A percentile compares a stretch with the other conserved stretches of the same genome.
These are phyloP conservation scores for Diplazon laetatorius DNA, from an alignment of 2,888 invertebrate species.

Conservation along the genomic window DNA sequence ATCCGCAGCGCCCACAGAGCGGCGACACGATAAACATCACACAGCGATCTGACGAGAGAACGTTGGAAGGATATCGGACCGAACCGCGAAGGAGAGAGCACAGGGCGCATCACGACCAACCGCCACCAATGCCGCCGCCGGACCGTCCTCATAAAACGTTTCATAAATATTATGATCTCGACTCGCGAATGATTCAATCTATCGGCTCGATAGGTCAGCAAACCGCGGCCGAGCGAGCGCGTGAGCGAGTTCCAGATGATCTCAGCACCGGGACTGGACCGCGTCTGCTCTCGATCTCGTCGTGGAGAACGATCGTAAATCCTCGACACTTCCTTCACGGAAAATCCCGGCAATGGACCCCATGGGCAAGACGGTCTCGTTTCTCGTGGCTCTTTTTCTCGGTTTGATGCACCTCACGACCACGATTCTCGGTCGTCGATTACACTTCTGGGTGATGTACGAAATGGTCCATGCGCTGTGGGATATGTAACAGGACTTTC, in stretches of 20 bases:
- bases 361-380: constrained; percentile 35
- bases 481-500: constrained; percentile 10
- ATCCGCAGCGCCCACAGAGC: constrained; percentile 58
- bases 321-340: constrained; percentile 61
- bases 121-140: constrained; percentile 44
- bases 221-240: constrained; percentile 41
- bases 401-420: constrained; percentile 46
- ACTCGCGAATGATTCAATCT: constrained; percentile 72
- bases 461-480: constrained; percentile 42
- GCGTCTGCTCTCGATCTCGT: constrained; percentile 58
- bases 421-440: constrained; percentile 57
- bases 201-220: constrained; percentile 64
- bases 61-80: constrained; percentile 46
- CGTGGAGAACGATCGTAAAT: constrained; percentile 63
- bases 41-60: constrained; percentile 44
- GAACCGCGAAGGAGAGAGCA: constrained; percentile 39
- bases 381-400: constrained; percentile 25
- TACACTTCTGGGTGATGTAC: constrained; percentile 56
- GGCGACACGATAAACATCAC: constrained; percentile 67
- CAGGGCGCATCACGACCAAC: constrained; percentile 59
- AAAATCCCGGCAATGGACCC: constrained; percentile 60
- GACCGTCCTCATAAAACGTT: constrained; percentile 68
- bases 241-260: constrained; percentile 50
- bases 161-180: constrained; percentile 74
- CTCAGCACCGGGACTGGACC: constrained; percentile 53